Evolutionary conservation across 1,140 invertebrate species (phyloP).

Genomic region (Pemphigus obesinymphae): DNA sequence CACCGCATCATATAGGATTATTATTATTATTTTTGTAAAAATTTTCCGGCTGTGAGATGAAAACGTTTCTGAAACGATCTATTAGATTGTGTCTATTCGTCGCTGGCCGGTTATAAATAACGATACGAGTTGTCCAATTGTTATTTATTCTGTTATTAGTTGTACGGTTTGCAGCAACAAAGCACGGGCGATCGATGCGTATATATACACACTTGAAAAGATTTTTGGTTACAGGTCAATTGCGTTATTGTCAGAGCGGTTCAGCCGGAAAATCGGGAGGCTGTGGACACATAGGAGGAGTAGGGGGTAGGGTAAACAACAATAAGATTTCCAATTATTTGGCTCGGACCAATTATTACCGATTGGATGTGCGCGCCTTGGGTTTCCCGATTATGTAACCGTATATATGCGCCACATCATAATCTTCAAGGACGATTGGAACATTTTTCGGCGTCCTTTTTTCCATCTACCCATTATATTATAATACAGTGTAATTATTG

Average conservation of each 20-base stretch:
- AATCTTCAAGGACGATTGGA: conserved; percentile 30
- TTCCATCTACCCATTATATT: neutral
- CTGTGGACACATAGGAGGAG: neutral
- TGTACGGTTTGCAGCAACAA: conserved; percentile 14
- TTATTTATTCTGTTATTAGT: conserved; percentile 29
- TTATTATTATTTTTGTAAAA: conserved; percentile 18
- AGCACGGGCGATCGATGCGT: neutral
- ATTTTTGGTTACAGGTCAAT: conserved; percentile 38
- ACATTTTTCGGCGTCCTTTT: conserved; percentile 17
- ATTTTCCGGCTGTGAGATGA: conserved; percentile 30
- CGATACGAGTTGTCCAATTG: conserved; percentile 18
- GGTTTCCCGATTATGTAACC: conserved; percentile 37
- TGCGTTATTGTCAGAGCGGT: conserved; percentile 30
- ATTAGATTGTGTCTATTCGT: conserved; percentile 1
- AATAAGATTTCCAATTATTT: conserved; percentile 38
- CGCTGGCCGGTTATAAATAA: neutral
- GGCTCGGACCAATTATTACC: conserved; percentile 39
- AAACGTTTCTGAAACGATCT: conserved; percentile 1
- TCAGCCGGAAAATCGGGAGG: conserved; percentile 38
- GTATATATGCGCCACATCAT: conserved; percentile 15
- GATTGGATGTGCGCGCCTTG: conserved; percentile 40
- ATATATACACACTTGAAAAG: conserved; percentile 20
- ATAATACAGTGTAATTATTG: neutral
- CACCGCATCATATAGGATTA: neutral
- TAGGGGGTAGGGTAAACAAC: conserved; percentile 29